phyloP scores from a whole-genome alignment of 1,140 invertebrate genomes.

The Caenorhabditis elegans region WBcel235 BX284602.5:11728501-11729000 shows the following conservation, averaged over 20 bases:
- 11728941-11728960: neutral
- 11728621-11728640: conserved; percentile 25
- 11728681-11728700: neutral
- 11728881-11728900: neutral
- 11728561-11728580: neutral
- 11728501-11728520: too few relatives aligned
- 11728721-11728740: conserved; percentile 1
- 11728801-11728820: too few relatives aligned
- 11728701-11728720: neutral
- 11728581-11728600: conserved; percentile 9
- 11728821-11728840: too few relatives aligned
- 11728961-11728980: neutral
- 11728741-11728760: too few relatives aligned
- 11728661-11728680: neutral
- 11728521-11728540: too few relatives aligned
- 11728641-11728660: conserved; percentile 1
- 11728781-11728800: conserved; percentile 7
- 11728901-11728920: neutral
- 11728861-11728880: neutral
- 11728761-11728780: neutral
- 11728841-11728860: too few relatives aligned
- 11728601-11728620: conserved; percentile 30
- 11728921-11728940: conserved; percentile 9
- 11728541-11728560: too few relatives aligned
- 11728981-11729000: conserved; percentile 5